Percentiles rank a stretch among this genome's conserved stretches.
Evolutionary conservation across 2,888 invertebrate genomes (phyloP).

Genomic region (Actias luna): DNA sequence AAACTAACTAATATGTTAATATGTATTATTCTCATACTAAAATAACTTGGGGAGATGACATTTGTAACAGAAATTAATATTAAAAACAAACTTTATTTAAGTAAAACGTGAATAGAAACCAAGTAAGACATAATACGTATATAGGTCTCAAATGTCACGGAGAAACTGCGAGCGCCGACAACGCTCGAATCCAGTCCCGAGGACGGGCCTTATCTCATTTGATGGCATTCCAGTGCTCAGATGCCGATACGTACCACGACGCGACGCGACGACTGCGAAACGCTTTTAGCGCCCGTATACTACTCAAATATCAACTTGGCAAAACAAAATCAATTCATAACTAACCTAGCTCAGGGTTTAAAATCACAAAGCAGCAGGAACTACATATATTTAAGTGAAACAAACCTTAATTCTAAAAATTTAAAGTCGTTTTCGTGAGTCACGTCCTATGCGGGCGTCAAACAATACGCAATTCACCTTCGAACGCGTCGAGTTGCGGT

Average conservation of each 20-base stretch:
- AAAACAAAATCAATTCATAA: constrained; percentile 40
- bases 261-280: constrained; percentile 79
- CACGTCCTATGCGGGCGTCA: constrained; percentile 71
- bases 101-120: constrained; percentile 11
- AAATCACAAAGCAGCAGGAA: constrained; percentile 30
- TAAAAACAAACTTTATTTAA: constrained; percentile 12
- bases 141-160: constrained; percentile 54
- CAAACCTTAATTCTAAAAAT: constrained; percentile 71
- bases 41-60: neutral
- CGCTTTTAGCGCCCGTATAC: constrained; percentile 77
- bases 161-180: constrained; percentile 42
- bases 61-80: neutral
- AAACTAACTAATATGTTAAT: neutral
- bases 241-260: constrained; percentile 74
- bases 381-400: constrained; percentile 55
- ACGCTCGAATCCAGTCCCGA: constrained; percentile 52
- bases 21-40: neutral
- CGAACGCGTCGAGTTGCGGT: constrained; percentile 80
- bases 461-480: constrained; percentile 82
- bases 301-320: constrained; percentile 33
- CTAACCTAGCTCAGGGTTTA: constrained; percentile 34
- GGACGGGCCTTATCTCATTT: constrained; percentile 74
- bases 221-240: constrained; percentile 77
- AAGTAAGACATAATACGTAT: constrained; percentile 25
- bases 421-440: constrained; percentile 76